phyloP scores from a whole-genome alignment of 2,888 invertebrate species.

The Nebria salina region DNA sequence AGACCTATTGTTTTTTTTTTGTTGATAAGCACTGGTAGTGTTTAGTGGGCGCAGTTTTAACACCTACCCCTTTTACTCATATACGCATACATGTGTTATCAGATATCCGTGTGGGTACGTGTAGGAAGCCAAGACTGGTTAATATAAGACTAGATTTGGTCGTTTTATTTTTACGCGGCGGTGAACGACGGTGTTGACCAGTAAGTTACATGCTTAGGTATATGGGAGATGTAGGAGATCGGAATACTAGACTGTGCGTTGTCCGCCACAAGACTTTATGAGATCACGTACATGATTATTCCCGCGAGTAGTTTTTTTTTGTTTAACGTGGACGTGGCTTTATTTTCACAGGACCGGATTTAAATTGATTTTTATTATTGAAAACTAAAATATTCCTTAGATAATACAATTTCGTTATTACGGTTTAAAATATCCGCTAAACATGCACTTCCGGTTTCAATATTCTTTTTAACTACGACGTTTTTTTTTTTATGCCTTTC shows the following conservation, averaged over 20 bases:
- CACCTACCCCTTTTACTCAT: neutral
- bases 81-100: neutral
- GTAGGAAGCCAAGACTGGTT: slow-evolving; percentile 2
- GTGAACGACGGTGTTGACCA: neutral
- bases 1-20: too few species aligned
- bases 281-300: slow-evolving; percentile 36
- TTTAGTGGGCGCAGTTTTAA: slow-evolving; percentile 16
- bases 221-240: neutral
- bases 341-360: slow-evolving; percentile 13
- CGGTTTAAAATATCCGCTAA: neutral
- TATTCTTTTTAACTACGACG: too few species aligned
- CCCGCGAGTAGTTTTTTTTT: slow-evolving; percentile 6
- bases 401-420: too few species aligned
- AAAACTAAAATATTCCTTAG: too few species aligned
- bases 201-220: slow-evolving; percentile 12
- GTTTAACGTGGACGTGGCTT: slow-evolving; percentile 8
- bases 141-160: neutral
- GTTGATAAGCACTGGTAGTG: slow-evolving; percentile 4
- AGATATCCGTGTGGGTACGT: neutral
- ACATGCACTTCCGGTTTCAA: neutral
- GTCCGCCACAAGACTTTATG: slow-evolving; percentile 14
- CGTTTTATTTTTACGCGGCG: too few species aligned
- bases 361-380: neutral
- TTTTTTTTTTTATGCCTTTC: too few species aligned
- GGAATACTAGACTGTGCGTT: neutral